These are phyloP conservation scores for Arbacia lixula DNA, from an alignment of 53 echinoderm and acorn worm genomes.

Conservation along the genomic window DNA sequence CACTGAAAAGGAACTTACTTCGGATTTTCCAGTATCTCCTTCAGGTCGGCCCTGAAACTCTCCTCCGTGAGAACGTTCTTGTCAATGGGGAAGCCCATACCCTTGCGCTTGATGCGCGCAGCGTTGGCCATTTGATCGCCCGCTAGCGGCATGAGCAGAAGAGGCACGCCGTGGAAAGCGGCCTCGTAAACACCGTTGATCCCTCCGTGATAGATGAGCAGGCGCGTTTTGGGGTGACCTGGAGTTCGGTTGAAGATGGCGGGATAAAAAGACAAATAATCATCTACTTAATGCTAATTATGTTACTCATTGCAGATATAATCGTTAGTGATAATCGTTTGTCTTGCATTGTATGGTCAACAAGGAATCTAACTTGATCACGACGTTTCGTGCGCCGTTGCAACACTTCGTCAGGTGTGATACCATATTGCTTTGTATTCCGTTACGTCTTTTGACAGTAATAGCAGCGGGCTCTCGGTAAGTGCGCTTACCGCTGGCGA, in stretches of 20 bases:
- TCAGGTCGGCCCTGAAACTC: not conserved
- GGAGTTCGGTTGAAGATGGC: not conserved
- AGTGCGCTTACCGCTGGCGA: no score
- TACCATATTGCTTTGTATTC: no score
- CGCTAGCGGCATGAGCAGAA: slow-evolving; percentile 31
- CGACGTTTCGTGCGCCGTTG: no score
- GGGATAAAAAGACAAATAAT: not conserved
- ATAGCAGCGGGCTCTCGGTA: no score
- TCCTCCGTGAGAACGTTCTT: slow-evolving; percentile 32
- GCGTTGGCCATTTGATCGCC: slow-evolving; percentile 48
- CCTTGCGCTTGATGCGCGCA: slow-evolving; percentile 8
- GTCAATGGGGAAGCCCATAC: slow-evolving; percentile 3
- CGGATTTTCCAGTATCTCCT: slow-evolving; percentile 19
- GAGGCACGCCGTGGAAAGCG: slow-evolving; percentile 6
- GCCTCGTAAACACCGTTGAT: slow-evolving; percentile 21
- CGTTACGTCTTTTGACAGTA: no score
- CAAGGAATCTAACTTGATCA: no score
- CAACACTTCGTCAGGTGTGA: no score
- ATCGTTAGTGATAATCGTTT: no score
- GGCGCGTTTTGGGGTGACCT: slow-evolving; percentile 30
- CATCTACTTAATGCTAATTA: no score
- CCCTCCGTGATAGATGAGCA: slow-evolving; percentile 34
- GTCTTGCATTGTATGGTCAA: no score
- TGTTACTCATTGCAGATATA: no score
- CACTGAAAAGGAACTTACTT: no score